A percentile compares a stretch with the other conserved stretches of the same genome.
Evolutionary conservation across 2,797 vertebrate genomes (phyloP).

Genomic region (Gobionotothen gibberifrons): DNA sequence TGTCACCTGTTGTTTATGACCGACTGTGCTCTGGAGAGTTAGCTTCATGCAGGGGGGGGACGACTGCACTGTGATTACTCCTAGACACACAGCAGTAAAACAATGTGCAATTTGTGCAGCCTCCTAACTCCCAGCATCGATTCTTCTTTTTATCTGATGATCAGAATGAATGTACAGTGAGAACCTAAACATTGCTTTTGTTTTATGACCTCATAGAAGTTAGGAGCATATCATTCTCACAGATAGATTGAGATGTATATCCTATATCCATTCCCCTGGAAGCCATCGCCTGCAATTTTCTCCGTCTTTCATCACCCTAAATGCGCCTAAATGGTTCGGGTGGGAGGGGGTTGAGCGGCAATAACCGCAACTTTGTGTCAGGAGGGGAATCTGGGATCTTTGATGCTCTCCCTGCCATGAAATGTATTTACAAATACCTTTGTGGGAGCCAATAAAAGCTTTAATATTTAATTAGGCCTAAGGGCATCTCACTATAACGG

Average conservation of each 20-base stretch:
- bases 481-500: constrained; percentile 73
- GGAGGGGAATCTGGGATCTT: constrained; percentile 75
- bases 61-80: constrained; percentile 52
- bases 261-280: constrained; percentile 68
- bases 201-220: constrained; percentile 60
- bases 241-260: constrained; percentile 71
- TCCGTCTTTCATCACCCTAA: constrained; percentile 84
- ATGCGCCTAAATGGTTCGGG: constrained; percentile 80
- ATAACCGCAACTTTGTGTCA: constrained; percentile 78
- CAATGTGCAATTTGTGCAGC: constrained; percentile 40
- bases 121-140: constrained; percentile 29
- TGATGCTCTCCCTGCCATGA: constrained; percentile 77
- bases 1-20: constrained; percentile 77
- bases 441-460: constrained; percentile 78
- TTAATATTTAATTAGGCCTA: constrained; percentile 86
- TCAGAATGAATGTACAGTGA: constrained; percentile 56
- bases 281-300: constrained; percentile 79
- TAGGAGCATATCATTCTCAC: constrained; percentile 55
- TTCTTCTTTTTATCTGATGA: constrained; percentile 47
- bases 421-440: constrained; percentile 85
- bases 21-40: constrained; percentile 29
- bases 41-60: constrained; percentile 24
- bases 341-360: constrained; percentile 59
- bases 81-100: constrained; percentile 53
- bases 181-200: constrained; percentile 39